phyloP scores from a whole-genome alignment of 2,797 vertebrate species.

The Lepidocolaptes lacrymiger region DNA sequence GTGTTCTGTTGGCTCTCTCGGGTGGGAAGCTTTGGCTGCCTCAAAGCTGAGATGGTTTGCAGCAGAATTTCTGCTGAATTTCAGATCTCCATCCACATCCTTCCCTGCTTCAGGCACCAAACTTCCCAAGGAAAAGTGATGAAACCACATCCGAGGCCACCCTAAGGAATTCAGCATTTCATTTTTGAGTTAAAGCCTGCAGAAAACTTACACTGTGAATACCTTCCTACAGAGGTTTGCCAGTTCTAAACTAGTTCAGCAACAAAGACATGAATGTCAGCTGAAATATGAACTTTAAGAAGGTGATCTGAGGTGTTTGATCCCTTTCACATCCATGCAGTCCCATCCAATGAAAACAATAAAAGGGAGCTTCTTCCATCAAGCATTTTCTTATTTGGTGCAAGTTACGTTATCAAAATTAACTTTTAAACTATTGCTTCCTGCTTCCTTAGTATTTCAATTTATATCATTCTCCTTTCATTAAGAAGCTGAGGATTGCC shows the following conservation, averaged over 20 bases:
- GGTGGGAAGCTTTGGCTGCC: not conserved
- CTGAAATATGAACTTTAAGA: not conserved
- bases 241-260: not conserved
- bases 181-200: not conserved
- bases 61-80: not conserved
- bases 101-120: not conserved
- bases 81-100: not conserved
- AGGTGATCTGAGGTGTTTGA: not conserved
- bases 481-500: constrained; percentile 50
- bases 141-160: not conserved
- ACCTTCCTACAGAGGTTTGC: not conserved
- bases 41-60: not conserved
- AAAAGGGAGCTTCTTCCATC: not conserved
- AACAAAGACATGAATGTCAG: not conserved
- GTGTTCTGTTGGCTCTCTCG: not conserved
- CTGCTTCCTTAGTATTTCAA: constrained; percentile 52
- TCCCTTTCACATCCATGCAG: not conserved
- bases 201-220: not conserved
- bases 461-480: constrained; percentile 25
- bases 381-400: constrained; percentile 14
- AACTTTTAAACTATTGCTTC: constrained; percentile 40
- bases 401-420: constrained; percentile 12
- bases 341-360: not conserved
- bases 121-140: not conserved
- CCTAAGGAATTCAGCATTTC: constrained; percentile 3